Evolutionary conservation across 2,113 vertebrate genomes (phyloP), one percentile per base, ranked within the genome.

Genomic region (Pseudois nayaur): DNA sequence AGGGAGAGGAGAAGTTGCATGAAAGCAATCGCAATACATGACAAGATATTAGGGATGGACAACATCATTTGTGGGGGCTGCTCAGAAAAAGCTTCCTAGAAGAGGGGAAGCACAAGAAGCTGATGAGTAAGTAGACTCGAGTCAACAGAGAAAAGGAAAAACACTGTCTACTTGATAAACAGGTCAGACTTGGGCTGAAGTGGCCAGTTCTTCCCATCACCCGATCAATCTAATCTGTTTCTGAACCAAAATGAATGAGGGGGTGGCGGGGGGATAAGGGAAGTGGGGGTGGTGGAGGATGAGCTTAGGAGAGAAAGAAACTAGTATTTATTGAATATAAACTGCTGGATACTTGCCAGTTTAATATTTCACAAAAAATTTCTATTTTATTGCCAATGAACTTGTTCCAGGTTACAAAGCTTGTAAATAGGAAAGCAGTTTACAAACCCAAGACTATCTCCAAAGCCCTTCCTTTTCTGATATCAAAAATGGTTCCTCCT

Each of bases 361-460:
- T 95, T 87, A 89, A 89, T 81, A 92, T 11, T 50, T 29, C 27
- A 86, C 7, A 64, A 81, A 83, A 91, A 92, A 55, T 19, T 88
- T 87, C 57, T 23, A 60, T 59, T 57, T 64, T 87, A 81, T 43
- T 40, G 50, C 43, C 45, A 52, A 94, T 55, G 59, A 64, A 86
- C 45, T 57, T 87, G 67, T 78, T 92, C 16, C 45, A 79, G 23
- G 59, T 89, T 89, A 84, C 11, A 6, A 87, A 94, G 33, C 54
- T 40, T 83, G 11, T 71, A 88, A 59, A 95, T 3, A 86, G 55
- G n/a, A 54, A 91, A 96, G 84, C 52, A 62, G 45, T 96, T 95
- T 81, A n/a, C 57, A 96, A 95, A 97, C 19, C 43, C 54, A 43
- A 83, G 33, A 95, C 29, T n/a, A n/a, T 54, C 81, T 95, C 45